phyloP scores from a whole-genome alignment of 2,888 invertebrate species.

The Epinotia demarniana region DNA sequence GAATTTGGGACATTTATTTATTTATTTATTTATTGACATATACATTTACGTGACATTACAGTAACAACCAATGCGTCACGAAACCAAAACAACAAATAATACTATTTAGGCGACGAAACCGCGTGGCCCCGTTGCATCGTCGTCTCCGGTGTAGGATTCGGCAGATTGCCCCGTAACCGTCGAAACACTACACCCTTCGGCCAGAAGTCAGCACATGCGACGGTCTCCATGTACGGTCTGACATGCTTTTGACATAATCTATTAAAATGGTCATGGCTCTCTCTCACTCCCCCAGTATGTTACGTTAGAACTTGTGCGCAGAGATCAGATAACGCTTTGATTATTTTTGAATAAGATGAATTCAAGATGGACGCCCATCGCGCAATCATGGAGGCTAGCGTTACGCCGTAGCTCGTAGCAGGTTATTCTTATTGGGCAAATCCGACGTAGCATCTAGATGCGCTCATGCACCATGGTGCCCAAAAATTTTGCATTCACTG shows the following conservation, averaged over 20 bases:
- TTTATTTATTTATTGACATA: too few species aligned
- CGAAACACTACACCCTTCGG: too few species aligned
- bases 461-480: neutral
- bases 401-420: constrained; percentile 1
- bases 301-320: neutral
- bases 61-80: too few species aligned
- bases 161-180: too few species aligned
- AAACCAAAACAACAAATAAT: too few species aligned
- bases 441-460: neutral
- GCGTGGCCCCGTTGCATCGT: too few species aligned
- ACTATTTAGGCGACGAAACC: too few species aligned
- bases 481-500: neutral
- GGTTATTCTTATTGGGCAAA: neutral
- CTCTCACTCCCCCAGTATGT: neutral
- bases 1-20: neutral
- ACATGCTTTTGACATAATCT: neutral
- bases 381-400: neutral
- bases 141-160: too few species aligned
- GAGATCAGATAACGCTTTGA: neutral
- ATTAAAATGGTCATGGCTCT: neutral
- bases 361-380: neutral
- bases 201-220: too few species aligned
- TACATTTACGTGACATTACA: too few species aligned
- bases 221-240: too few species aligned
- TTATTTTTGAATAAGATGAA: neutral